Evolutionary conservation across 2,888 invertebrate genomes (phyloP), one percentile per base, ranked within the genome.

Genomic region (Ceraclea dissimilis): DNA sequence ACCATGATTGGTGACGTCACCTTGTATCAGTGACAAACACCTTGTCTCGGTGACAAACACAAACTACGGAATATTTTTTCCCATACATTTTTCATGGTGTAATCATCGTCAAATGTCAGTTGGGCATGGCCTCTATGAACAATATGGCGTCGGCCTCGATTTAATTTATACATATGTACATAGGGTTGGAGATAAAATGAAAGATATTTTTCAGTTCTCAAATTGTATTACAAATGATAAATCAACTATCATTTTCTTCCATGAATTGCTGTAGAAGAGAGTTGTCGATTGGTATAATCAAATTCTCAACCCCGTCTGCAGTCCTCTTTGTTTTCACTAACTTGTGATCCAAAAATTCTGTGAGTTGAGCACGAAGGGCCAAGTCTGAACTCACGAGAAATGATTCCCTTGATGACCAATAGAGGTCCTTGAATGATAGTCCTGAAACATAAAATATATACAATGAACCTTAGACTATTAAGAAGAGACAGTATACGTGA

Each of bases 301-400:
- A 75, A 67, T 86, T 84, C 69, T 95, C 94, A 51, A 85, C 82
- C 31, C 93, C 93, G 69, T 93, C 93, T 22, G 77, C 74, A 16
- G 84, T 86, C 65, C 93, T 81, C 67, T 87, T 89, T 55, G 83
- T 83, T 70, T 85, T 88, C 2, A 96, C 84, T 64, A 98, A 78
- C 70, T 94, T 92, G 71, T 98, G 98, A 73, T 98, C 97, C 50
- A 91, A 76, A 72, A 97, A 98, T 74, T 98, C 98, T 0, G 91
- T 94, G 2, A 98, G 78, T 67, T 96, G 94, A 4, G 94, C 89
- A 63, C 94, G 82, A 57, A 98, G 72, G 0, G 93, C 93, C 54
- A 90, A 78, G 71, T 98, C 96, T 0, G 93, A 92, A 69, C 93
- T 96, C 0, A 94, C 96, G 34, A 96, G 76, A 71, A 97, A 96